Evolutionary conservation across 2,888 invertebrate genomes (phyloP), one percentile per base, ranked within the genome.

Genomic region (Myopa testacea): DNA sequence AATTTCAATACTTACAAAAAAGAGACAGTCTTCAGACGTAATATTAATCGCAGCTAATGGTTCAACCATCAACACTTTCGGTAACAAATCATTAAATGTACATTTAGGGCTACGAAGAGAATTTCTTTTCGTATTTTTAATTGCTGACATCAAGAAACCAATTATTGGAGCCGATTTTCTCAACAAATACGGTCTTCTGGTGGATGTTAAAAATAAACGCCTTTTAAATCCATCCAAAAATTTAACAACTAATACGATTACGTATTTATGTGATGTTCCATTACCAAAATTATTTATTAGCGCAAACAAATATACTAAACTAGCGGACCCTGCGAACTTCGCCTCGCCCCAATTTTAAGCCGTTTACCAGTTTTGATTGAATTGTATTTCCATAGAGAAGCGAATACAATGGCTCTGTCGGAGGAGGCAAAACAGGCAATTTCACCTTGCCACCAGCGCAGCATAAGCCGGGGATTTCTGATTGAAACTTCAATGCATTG

Each of bases 221-320:
- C 4, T 71, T 4, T 37, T 71, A 1, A 75, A 75, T n/a, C 38
- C 72, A 1, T 7, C 63, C 10, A 72, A 68, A 14, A 72, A 76
- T 58, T 12, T 78, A 38, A 19, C 72, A 5, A 38, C 52, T 38
- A 70, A 50, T 19, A 34, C 55, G 1, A 71, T 71, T 34, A 14
- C 19, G 14, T 14, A 0, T 40, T 70, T 16, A 19, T 45, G 38
- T 34, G 37, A 68, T 7, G 67, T 68, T n/a, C 26, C 38, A 16
- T 38, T 60, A 40, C 62, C 62, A 10, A 77, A 77, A 60, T 1
- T 73, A 19, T 73, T 77, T 50, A 10, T 19, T 52, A 26, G 55
- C 37, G 67, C 65, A 26, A 70, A 63, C 37, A 71, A 40, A 78
- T 73, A 70, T 37, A 50, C 26, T 37, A 38, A 69, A n/a, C n/a